Evolutionary conservation across 2,113 vertebrate species (phyloP).

Genomic region (Neolamprologus devosi): DNA sequence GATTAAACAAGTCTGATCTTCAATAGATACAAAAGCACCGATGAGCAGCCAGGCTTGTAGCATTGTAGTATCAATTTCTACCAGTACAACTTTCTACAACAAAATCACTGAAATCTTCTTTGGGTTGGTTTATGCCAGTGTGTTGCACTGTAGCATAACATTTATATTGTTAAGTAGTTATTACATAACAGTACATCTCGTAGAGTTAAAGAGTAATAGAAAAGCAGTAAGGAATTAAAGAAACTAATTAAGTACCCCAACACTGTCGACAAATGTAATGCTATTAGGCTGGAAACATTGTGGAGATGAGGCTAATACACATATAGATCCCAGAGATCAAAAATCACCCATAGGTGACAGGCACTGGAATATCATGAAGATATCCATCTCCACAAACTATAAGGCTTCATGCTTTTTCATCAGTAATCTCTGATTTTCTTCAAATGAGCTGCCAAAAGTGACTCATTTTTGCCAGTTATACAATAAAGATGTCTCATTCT

Average conservation of each 20-base stretch:
- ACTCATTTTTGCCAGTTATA: neutral
- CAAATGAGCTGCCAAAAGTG: neutral
- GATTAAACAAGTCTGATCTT: neutral
- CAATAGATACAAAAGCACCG: neutral
- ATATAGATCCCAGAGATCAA: neutral
- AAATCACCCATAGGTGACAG: neutral
- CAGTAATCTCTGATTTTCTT: neutral
- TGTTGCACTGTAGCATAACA: neutral
- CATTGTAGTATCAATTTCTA: neutral
- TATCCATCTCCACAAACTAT: neutral
- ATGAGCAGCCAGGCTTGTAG: neutral
- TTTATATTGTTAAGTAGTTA: neutral
- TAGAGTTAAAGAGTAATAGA: neutral
- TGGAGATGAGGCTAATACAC: neutral
- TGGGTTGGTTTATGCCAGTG: neutral
- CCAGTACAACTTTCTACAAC: neutral
- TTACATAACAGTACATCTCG: neutral
- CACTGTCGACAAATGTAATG: neutral
- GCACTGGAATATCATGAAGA: neutral
- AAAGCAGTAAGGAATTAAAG: neutral
- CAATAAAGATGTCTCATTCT: neutral
- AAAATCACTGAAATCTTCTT: rapidly evolving
- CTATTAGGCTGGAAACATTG: neutral
- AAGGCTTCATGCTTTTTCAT: neutral
- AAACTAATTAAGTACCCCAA: neutral